Base-by-base conservation (phyloP, 1,140 invertebrate species). In the Wiebesia pumilae region DNA sequence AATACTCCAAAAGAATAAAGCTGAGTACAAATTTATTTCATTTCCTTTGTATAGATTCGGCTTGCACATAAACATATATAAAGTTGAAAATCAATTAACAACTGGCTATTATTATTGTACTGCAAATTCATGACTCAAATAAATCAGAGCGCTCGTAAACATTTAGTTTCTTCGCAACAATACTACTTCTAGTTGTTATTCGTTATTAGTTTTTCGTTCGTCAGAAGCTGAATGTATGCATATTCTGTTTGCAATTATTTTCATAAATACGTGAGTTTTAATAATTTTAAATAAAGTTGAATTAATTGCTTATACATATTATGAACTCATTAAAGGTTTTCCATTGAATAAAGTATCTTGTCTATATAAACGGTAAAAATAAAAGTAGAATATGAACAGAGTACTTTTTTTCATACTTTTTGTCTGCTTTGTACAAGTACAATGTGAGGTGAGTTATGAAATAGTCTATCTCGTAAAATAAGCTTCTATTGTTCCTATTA, bases 1-100 rank as follows among this genome's bases (percentile, higher is more conserved):
- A 14, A 67, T 38, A 78, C 51, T 10, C 9, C 9, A 51, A 33
- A 47, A 3, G 0, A 78, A 73, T 4, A 24, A 14, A 43, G 38
- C 24, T 1, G 16, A 58, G 3, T 38, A 19, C 58, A 65, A 40
- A 35, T 30, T 3, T 65, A 62, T 38, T 47, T 43, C 30, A 38
- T 38, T 84, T 58, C 30, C 14, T 78, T 78, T 51, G n/a, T 65
- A 84, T 65, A 62, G 30, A 51, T 73, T 62, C 27, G 24, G n/a
- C 10, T 33, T 78, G 38, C 19, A n/a, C 35, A 43, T 69, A 69
- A 51, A 43, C 83, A 33, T 78, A 35, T 21, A 84, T 84, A 84
- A 78, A 75, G 73, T 78, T 84, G 21, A 77, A 84, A 84, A 84
- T 84, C 73, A 84, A 84, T 84, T 84, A 84, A 78, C 83, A 67